Conservation (phyloP, 2,797 vertebrate species). For the Tapera naevia region DNA sequence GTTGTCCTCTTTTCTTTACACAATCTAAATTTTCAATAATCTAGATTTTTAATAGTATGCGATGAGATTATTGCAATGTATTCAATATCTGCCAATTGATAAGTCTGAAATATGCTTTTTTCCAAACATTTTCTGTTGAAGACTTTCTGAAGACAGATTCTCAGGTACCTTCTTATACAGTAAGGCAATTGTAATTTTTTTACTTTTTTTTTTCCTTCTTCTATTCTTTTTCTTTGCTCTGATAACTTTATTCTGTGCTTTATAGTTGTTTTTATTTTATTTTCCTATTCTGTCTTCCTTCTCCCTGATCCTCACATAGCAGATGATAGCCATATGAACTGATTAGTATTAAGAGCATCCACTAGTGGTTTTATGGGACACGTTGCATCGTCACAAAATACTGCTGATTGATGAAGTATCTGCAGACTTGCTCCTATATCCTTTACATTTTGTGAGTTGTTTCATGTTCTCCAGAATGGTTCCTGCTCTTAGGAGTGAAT, state of each 20-base stretch:
- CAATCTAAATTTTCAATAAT: background rate
- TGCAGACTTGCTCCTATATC: background rate
- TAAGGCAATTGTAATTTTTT: background rate
- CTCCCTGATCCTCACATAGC: background rate
- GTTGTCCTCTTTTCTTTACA: background rate
- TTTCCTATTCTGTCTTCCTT: background rate
- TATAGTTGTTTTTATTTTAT: conserved; percentile 21
- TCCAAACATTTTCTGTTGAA: background rate
- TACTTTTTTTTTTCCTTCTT: background rate
- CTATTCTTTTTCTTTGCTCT: background rate
- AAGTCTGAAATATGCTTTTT: background rate
- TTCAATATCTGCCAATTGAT: background rate
- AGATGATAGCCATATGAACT: conserved; percentile 2
- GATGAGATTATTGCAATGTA: background rate
- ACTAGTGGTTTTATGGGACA: background rate
- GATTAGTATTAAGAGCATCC: background rate
- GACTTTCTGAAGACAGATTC: background rate
- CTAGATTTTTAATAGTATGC: background rate
- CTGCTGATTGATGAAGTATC: background rate
- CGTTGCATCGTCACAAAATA: conserved; percentile 1
- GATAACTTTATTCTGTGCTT: background rate
- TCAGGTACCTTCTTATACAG: background rate
- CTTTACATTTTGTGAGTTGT: background rate
- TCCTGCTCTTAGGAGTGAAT: background rate
- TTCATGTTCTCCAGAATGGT: background rate